Evolutionary conservation across 2,797 vertebrate genomes (phyloP), one percentile per base, ranked within the genome.

Genomic region (Smutsia temminckii): DNA sequence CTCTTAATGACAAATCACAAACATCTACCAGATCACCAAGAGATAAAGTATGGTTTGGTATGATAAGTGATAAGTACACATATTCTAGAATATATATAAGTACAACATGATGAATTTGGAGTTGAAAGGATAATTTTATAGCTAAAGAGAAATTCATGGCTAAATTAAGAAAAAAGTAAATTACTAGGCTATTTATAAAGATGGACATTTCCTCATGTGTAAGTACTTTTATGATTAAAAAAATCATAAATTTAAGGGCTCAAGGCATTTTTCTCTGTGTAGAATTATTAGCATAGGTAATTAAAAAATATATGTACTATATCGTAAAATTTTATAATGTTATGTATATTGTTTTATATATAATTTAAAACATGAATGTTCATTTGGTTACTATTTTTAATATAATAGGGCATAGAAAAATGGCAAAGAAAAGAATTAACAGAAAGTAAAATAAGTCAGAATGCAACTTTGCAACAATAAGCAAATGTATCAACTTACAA

Each of bases 401-500:
- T 66, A 69, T 14, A 91, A 3, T 37, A 94, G 23, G 79, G 79
- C 92, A 29, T 25, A 95, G 85, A 91, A 81, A 53, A 96, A 95
- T 11, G 85, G 34, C 5, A 92, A 6, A 1, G 14, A 69, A 94
- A 96, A 97, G 46, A 27, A 32, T 90, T 95, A 96, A 86, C 59
- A 87, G 75, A 97, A 95, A 81, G 0, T 87, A 95, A 97, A 93
- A 64, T 25, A 91, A 59, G 23, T 12, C 27, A 37, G 14, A 90
- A 90, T 97, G 66, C 77, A 77, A 96, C 81, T 96, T 97, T 96
- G 49, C 34, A 89, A 2, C 49, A 85, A 78, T 90, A 69, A 0
- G 46, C 9, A 96, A 95, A 84, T 27, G 25, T 27, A 88, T 75
- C 46, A 92, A n/a, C 83, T 95, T 85, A 83, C 29, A 80, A 93